Evolutionary conservation across 2,113 vertebrate genomes (phyloP).

Genomic region (Aleadryas rufinucha): DNA sequence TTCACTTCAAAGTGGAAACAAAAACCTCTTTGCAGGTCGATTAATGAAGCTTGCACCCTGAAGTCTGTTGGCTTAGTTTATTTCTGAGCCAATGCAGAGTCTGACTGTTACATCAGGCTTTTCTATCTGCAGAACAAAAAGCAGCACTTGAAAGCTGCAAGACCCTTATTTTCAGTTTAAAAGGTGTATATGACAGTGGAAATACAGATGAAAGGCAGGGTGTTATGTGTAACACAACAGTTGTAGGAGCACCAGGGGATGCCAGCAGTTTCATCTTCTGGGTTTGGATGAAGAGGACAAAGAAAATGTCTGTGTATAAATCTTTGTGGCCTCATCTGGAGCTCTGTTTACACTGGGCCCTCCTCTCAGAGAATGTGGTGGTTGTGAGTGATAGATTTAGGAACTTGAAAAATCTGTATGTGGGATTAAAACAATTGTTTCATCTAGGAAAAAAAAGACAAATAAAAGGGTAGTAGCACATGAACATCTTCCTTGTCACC

Average conservation of each 20-base stretch:
- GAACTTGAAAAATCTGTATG: conserved; percentile 41
- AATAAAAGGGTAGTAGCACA: neutral
- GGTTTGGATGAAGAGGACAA: neutral
- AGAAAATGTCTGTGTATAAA: neutral
- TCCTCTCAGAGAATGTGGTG: conserved; percentile 18
- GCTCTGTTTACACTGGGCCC: neutral
- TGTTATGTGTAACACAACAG: neutral
- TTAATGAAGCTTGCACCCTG: conserved; percentile 2
- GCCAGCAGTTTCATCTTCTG: neutral
- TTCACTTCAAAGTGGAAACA: neutral
- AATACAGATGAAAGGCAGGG: neutral
- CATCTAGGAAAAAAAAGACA: neutral
- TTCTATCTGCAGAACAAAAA: neutral
- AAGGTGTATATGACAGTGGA: neutral
- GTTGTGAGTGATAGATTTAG: neutral
- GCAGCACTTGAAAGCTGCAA: neutral
- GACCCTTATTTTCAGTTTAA: neutral
- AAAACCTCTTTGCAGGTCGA: neutral
- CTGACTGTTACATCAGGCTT: neutral
- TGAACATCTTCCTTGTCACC: neutral
- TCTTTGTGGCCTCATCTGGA: conserved; percentile 6
- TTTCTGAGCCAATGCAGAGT: neutral
- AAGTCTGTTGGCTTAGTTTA: neutral
- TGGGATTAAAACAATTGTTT: conserved; percentile 9
- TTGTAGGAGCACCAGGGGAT: neutral